Percentiles rank a stretch among this genome's conserved stretches.
These are phyloP conservation scores for Leistus spinibarbis DNA, from an alignment of 2,888 invertebrate genomes.

Conservation along the genomic window DNA sequence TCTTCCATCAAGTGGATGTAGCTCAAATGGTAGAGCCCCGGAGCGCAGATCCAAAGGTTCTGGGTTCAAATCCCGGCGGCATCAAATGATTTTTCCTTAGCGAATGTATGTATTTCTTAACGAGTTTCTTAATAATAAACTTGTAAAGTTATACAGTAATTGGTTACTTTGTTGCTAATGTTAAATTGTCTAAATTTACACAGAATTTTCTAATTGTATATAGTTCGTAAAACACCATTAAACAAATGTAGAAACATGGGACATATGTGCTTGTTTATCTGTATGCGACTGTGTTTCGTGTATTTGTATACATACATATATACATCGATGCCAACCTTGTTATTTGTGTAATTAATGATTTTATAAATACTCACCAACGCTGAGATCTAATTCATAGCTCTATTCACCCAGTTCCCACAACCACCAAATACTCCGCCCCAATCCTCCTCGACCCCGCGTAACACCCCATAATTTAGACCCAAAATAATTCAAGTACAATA, in stretches of 20 bases:
- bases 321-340: constrained; percentile 3
- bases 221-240: background rate
- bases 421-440: no score
- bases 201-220: background rate
- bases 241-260: background rate
- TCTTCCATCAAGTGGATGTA: no score
- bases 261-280: background rate
- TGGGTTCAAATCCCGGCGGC: no score
- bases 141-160: no score
- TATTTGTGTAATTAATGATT: constrained; percentile 33
- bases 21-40: no score
- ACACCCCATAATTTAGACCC: background rate
- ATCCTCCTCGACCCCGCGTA: background rate
- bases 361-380: constrained; percentile 17
- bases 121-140: no score
- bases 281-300: background rate
- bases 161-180: no score
- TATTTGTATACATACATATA: background rate
- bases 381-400: constrained; percentile 22
- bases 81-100: no score
- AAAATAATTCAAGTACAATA: background rate
- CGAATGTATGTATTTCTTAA: no score
- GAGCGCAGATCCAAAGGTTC: no score
- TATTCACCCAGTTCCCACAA: background rate
- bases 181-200: background rate